phyloP scores from a whole-genome alignment of 2,888 invertebrate species.

The Macaria liturata region DNA sequence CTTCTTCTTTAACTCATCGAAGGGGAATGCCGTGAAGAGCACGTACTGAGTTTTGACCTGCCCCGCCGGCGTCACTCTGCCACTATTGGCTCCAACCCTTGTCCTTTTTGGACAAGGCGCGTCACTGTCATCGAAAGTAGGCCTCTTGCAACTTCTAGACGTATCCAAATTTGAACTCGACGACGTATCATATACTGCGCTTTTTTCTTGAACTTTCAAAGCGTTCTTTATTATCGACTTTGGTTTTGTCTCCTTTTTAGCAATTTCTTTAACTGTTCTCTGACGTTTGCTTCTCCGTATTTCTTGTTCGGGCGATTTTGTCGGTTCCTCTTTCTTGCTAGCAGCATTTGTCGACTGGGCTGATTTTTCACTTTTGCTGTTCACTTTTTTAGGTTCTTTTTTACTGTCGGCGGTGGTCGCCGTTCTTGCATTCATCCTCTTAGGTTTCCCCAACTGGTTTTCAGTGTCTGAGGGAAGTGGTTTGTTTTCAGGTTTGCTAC shows the following conservation, averaged over 20 bases:
- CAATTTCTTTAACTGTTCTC: constrained; percentile 29
- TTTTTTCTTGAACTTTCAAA: constrained; percentile 48
- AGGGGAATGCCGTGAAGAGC: constrained; percentile 67
- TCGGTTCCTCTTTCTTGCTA: constrained; percentile 16
- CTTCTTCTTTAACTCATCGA: constrained; percentile 55
- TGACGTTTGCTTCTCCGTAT: constrained; percentile 61
- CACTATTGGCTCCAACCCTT: constrained; percentile 32
- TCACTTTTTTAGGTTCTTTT: constrained; percentile 19
- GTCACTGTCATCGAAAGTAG: constrained; percentile 41
- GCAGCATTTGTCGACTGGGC: neutral
- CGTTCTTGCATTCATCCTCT: constrained; percentile 28
- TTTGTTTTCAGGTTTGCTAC: constrained; percentile 25
- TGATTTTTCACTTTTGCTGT: constrained; percentile 12
- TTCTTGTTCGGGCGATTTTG: constrained; percentile 42
- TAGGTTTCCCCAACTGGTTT: constrained; percentile 18
- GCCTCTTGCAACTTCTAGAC: constrained; percentile 50
- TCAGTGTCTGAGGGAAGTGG: constrained; percentile 26
- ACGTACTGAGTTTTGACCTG: constrained; percentile 53
- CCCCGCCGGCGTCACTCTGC: constrained; percentile 49
- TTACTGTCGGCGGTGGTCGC: constrained; percentile 24
- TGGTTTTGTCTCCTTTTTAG: constrained; percentile 13
- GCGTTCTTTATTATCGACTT: constrained; percentile 44
- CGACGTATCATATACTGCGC: constrained; percentile 60
- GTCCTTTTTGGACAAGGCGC: constrained; percentile 53
- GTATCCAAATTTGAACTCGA: constrained; percentile 54